These are phyloP conservation scores for Anodontia alba DNA, from an alignment of 2,888 invertebrate species.

Conservation along the genomic window DNA sequence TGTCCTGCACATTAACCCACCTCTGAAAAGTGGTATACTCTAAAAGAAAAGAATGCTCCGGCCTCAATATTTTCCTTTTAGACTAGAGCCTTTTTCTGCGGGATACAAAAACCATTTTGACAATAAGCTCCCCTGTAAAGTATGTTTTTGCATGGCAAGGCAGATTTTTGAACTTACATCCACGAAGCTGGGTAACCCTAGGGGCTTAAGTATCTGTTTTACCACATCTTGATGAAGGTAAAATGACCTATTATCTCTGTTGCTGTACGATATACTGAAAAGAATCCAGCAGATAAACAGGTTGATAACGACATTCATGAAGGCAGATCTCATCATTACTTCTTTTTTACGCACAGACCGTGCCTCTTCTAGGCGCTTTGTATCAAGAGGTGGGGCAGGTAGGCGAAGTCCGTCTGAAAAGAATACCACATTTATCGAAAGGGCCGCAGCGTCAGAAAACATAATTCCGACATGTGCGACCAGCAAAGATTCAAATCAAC, in stretches of 20 bases:
- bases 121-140: too few species aligned
- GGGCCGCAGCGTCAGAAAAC: too few species aligned
- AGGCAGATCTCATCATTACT: slow-evolving; percentile 54
- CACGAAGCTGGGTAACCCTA: slow-evolving; percentile 33
- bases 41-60: too few species aligned
- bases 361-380: slow-evolving; percentile 46
- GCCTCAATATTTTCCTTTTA: too few species aligned
- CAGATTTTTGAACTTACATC: slow-evolving; percentile 51
- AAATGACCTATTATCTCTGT: slow-evolving; percentile 69
- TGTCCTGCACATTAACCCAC: too few species aligned
- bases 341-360: slow-evolving; percentile 52
- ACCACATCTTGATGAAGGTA: slow-evolving; percentile 59
- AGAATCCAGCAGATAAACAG: slow-evolving; percentile 71
- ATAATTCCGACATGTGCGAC: too few species aligned
- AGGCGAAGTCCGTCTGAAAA: slow-evolving; percentile 47
- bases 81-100: too few species aligned
- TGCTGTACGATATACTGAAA: slow-evolving; percentile 71
- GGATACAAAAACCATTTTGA: too few species aligned
- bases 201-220: slow-evolving; percentile 53
- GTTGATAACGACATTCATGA: slow-evolving; percentile 57
- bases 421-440: too few species aligned
- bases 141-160: too few species aligned
- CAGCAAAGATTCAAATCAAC: too few species aligned
- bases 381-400: slow-evolving; percentile 53
- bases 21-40: too few species aligned